phyloP scores from a whole-genome alignment of 2,888 invertebrate genomes.

The Dynastes grantii region DNA sequence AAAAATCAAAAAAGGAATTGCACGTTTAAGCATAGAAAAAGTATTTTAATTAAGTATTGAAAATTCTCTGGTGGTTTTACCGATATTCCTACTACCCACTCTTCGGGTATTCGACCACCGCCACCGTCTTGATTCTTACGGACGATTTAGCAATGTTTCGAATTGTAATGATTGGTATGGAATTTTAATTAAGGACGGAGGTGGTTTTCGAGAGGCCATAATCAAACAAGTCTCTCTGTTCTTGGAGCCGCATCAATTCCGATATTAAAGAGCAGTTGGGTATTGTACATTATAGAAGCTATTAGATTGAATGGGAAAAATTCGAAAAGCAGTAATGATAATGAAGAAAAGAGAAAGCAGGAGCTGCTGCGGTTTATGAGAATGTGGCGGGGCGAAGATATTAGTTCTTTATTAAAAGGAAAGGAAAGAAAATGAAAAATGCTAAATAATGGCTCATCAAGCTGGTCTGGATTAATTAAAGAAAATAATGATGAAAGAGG shows the following conservation, averaged over 20 bases:
- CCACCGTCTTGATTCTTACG: slow-evolving; percentile 21
- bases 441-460: background rate
- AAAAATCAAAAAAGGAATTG: too few species aligned
- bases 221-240: background rate
- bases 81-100: background rate
- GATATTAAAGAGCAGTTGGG: background rate
- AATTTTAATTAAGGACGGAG: slow-evolving; percentile 42
- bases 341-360: background rate
- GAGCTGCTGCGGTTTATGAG: background rate
- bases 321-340: background rate
- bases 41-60: slow-evolving; percentile 42
- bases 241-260: slow-evolving; percentile 1
- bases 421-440: background rate
- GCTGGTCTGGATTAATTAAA: background rate
- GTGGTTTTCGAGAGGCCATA: slow-evolving; percentile 3
- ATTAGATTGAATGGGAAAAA: slow-evolving; percentile 12
- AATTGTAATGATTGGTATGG: slow-evolving; percentile 38
- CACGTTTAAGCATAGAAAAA: background rate
- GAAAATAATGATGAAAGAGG: background rate
- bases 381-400: background rate
- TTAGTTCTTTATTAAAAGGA: slow-evolving; percentile 10
- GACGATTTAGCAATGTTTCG: slow-evolving; percentile 43
- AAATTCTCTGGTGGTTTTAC: slow-evolving; percentile 2
- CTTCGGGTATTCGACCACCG: slow-evolving; percentile 9
- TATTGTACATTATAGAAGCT: background rate